Evolutionary conservation across 37 sponge, comb jelly and placozoan species (phyloP), one percentile per base, ranked within the genome.

Genomic region (Ianthella basta): DNA sequence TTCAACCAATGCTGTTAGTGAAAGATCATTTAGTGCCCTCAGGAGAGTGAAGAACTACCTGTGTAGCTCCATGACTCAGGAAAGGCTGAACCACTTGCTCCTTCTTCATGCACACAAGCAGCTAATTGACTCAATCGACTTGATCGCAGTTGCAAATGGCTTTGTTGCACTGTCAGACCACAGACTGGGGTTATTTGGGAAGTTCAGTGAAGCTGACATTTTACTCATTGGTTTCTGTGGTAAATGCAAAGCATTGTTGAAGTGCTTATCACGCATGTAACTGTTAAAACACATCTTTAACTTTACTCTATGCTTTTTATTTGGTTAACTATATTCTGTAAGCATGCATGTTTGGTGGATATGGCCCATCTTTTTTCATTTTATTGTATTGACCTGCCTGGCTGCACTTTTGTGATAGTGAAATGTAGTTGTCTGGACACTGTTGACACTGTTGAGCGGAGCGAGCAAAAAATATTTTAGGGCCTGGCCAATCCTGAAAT

Each of bases 1-100:
- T 35, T 82, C 88, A 55, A 89, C 90, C 24, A 93, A 93, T 70
- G 87, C 88, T n/a, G 68, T 80, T 29, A 89, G 90, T 33, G 93
- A 93, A 72, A 44, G 93, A 50, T 88, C 88, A 13, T 93, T 93
- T 80, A 84, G 87, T 80, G 34, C 86, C 15, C 86, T 88, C 1
- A 73, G 86, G 39, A 72, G 88, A 55, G 66, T 89, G 19, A 89
- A 93, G 66, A 80, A 67, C 33, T 92, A 89, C 75, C 69, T 93
- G 60, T 70, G 93, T 44, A 66, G 41, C 23, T 81, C 70, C 18
- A 93, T 93, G 90, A 83, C 77, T 38, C 93, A 89, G 83, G 41
- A 79, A 55, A 44, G 87, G 35, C 60, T 89, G 36, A 93, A 93
- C 59, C 75, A 84, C 72, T 23, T 80, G 0, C 86, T 89, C 84